Evolutionary conservation across 2,888 invertebrate genomes (phyloP), one percentile per base, ranked within the genome.

Genomic region (Drosophila acutilabella): DNA sequence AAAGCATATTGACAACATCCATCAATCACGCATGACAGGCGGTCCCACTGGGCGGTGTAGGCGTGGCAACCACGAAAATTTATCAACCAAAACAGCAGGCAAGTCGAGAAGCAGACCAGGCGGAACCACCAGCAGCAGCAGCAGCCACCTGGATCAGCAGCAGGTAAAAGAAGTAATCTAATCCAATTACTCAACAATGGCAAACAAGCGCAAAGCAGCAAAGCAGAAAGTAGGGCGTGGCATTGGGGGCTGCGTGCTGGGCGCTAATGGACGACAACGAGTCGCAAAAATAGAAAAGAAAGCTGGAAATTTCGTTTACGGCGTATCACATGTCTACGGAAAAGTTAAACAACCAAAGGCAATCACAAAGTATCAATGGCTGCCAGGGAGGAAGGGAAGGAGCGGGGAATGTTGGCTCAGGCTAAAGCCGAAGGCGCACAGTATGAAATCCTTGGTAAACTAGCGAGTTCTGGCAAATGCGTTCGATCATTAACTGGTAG

Each of bases 161-260:
- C 79, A 78, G 79, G 76, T 74, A 74, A 53, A 47, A 48, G 64
- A 68, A 72, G 88, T 90, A 90, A 90, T 88, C 86, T 89, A 89
- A 88, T 88, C 81, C 90, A 90, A 88, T 88, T 88, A 90, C 83
- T 77, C 86, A 80, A 88, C 85, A 85, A 82, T 84, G 89, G 78
- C 82, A 89, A 84, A 89, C 90, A 74, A 84, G 85, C 74, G 13
- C 47, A 26, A 26, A 14, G 42, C 13, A 8, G 30, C 36, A 11
- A 13, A 13, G 36, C 4, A 13, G 52, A 11, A 13, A 13, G 36
- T 11, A 13, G 52, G 75, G 56, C 26, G 41, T 50, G 54, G 45
- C 52, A 40, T n/a, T 10, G 8, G 8, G 48, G 62, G 33, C 54
- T 61, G 66, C 57, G 40, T 51, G 61, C 66, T 45, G 58, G 45